Evolutionary conservation across 2,888 invertebrate species (phyloP).

Genomic region (Xylota sylvarum): DNA sequence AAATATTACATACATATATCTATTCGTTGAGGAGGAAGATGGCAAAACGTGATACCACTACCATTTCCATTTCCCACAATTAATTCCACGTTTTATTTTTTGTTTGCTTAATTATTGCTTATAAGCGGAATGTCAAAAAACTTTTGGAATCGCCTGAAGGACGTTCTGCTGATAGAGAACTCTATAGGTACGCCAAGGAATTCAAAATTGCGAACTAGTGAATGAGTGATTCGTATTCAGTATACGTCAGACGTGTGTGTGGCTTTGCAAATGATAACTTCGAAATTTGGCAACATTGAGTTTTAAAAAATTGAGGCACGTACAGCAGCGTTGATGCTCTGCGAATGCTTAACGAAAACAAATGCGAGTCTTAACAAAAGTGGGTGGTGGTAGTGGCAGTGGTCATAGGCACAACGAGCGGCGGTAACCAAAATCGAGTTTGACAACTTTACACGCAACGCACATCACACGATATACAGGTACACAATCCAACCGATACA

Average conservation of each 20-base stretch:
- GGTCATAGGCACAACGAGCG: constrained; percentile 6
- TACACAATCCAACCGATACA: constrained; percentile 33
- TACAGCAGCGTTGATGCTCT: constrained; percentile 36
- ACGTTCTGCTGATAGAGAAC: constrained; percentile 55
- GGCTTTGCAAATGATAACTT: constrained; percentile 37
- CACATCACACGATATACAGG: constrained; percentile 32
- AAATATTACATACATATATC: not conserved
- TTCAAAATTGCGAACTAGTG: constrained; percentile 35
- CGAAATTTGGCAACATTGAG: constrained; percentile 70
- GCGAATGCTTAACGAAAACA: constrained; percentile 40
- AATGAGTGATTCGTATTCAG: constrained; percentile 63
- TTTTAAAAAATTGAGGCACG: constrained; percentile 51
- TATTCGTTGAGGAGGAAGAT: constrained; percentile 27
- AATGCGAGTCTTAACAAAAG: constrained; percentile 17
- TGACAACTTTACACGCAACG: constrained; percentile 59
- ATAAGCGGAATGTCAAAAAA: constrained; percentile 54
- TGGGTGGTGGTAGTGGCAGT: not conserved
- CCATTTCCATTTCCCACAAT: constrained; percentile 46
- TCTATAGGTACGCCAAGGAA: constrained; percentile 37
- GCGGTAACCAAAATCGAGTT: constrained; percentile 56
- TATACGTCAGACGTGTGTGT: constrained; percentile 29
- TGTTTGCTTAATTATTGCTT: constrained; percentile 24
- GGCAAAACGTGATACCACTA: constrained; percentile 56
- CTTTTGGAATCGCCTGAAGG: constrained; percentile 60
- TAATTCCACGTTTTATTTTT: constrained; percentile 52